Conservation (phyloP, 2,797 vertebrate species). For the Smutsia temminckii region DNA sequence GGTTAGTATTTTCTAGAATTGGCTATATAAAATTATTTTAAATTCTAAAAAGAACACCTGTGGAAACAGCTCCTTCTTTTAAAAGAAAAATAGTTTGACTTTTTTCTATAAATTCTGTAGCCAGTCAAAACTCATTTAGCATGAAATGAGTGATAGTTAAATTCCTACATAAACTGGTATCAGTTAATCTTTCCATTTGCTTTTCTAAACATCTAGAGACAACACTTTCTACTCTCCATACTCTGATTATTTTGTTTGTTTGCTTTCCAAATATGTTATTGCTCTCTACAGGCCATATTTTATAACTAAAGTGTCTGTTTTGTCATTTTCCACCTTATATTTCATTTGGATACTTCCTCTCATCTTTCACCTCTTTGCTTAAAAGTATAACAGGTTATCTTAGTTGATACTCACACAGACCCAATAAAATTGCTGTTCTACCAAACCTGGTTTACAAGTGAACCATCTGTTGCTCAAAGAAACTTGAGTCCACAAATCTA, state of each 20-base stretch:
- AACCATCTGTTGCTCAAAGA: background rate
- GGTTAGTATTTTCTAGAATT: background rate
- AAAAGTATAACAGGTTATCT: background rate
- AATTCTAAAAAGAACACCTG: background rate
- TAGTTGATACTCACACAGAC: background rate
- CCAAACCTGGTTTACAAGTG: background rate
- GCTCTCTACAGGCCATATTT: background rate
- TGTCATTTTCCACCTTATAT: background rate
- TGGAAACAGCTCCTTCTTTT: background rate
- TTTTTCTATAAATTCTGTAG: background rate
- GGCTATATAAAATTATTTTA: background rate
- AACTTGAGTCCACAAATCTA: background rate
- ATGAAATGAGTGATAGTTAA: background rate
- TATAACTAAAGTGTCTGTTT: background rate
- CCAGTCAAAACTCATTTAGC: background rate
- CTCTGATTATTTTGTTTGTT: background rate
- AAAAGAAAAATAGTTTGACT: background rate
- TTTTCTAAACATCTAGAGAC: background rate
- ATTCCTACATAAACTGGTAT: background rate
- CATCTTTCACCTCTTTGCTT: background rate
- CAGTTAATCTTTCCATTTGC: background rate
- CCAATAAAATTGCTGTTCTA: background rate
- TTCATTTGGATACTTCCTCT: background rate
- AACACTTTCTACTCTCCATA: background rate
- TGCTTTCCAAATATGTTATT: background rate